Evolutionary conservation across 1,140 invertebrate genomes (phyloP).

Genomic region (Tetramorium alpestre): DNA sequence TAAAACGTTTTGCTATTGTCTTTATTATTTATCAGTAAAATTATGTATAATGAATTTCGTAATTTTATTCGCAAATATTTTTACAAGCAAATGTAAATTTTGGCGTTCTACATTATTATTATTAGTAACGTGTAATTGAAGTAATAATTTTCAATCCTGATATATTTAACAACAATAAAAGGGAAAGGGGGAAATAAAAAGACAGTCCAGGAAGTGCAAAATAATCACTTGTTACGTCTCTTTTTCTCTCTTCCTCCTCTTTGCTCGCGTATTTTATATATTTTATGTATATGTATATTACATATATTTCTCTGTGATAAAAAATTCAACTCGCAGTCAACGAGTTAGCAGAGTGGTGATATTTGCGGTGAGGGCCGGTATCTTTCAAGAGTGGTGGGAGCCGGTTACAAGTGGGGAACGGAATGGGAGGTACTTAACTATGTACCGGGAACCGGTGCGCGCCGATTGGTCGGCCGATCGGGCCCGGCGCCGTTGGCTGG

Average conservation of each 20-base stretch:
- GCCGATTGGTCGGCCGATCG: conserved; percentile 58
- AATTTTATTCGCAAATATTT: background rate
- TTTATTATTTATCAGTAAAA: conserved; percentile 10
- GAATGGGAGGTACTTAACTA: conserved; percentile 62
- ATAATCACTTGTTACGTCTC: background rate
- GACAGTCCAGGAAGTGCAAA: background rate
- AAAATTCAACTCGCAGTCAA: background rate
- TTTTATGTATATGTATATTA: background rate
- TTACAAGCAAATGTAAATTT: background rate
- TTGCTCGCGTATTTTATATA: conserved; percentile 3
- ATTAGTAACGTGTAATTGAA: background rate
- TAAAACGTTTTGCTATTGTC: background rate
- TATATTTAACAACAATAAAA: background rate
- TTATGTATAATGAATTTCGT: background rate
- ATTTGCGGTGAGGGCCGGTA: conserved; percentile 42
- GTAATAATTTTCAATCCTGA: background rate
- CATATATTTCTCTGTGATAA: background rate
- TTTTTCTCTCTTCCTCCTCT: background rate
- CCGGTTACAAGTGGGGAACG: conserved; percentile 44
- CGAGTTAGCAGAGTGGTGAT: background rate
- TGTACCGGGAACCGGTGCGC: background rate
- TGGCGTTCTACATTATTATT: background rate
- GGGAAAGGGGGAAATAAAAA: background rate
- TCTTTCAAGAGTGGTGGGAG: conserved; percentile 45
- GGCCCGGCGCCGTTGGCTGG: conserved; percentile 55